Conservation (phyloP, 2,113 vertebrate genomes). For the Pygoscelis adeliae region DNA sequence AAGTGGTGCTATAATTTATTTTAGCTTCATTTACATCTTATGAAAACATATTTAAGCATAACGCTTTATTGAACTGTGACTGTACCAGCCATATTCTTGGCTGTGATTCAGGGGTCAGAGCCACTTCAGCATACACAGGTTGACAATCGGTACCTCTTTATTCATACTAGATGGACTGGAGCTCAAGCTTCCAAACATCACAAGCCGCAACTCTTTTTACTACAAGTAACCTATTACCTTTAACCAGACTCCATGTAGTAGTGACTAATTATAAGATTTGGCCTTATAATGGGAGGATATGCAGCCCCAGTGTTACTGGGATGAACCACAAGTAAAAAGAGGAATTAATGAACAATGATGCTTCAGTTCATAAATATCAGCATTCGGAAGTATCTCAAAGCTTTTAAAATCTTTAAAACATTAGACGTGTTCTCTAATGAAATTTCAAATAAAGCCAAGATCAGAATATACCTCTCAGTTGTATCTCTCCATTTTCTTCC, state of each 20-base stretch:
- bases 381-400: not conserved
- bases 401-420: not conserved
- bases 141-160: not conserved
- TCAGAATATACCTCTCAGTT: not conserved
- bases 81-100: not conserved
- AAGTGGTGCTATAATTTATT: slow-evolving; percentile 6
- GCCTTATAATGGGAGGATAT: not conserved
- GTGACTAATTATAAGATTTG: not conserved
- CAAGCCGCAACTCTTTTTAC: not conserved
- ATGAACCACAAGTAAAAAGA: not conserved
- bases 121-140: not conserved
- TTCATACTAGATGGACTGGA: not conserved
- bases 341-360: not conserved
- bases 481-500: not conserved
- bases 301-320: not conserved
- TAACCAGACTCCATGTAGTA: not conserved
- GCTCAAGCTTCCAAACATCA: not conserved
- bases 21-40: slow-evolving; percentile 13
- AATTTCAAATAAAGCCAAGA: not conserved
- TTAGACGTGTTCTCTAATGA: not conserved
- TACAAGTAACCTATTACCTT: not conserved
- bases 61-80: not conserved
- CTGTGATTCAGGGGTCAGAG: not conserved
- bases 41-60: not conserved
- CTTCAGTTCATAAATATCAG: not conserved